These are phyloP conservation scores for Drosophila barbarae DNA, from an alignment of 2,888 invertebrate genomes.

Conservation along the genomic window DNA sequence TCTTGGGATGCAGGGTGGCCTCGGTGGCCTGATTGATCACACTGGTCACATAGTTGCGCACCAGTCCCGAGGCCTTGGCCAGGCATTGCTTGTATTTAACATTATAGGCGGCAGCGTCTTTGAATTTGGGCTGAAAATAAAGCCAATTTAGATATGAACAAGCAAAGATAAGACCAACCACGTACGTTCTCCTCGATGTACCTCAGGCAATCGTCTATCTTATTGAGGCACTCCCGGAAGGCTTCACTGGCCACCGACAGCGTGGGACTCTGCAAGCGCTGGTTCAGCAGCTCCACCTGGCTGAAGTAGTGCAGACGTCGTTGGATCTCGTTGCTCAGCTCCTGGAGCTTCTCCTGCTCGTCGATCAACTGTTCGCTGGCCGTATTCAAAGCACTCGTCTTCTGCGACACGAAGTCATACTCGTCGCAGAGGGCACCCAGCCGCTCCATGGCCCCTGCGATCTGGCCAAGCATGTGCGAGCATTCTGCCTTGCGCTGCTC, in stretches of 20 bases:
- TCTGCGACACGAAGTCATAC: slow-evolving; percentile 92
- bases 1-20: slow-evolving; percentile 82
- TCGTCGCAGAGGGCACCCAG: slow-evolving; percentile 87
- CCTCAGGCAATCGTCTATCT: slow-evolving; percentile 91
- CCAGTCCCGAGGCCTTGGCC: slow-evolving; percentile 87
- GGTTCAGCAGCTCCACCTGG: slow-evolving; percentile 89
- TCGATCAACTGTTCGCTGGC: slow-evolving; percentile 95
- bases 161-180: not conserved
- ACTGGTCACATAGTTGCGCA: slow-evolving; percentile 88
- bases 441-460: slow-evolving; percentile 86
- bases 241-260: slow-evolving; percentile 90
- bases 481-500: slow-evolving; percentile 85
- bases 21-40: slow-evolving; percentile 89
- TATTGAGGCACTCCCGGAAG: slow-evolving; percentile 89
- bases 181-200: slow-evolving; percentile 91
- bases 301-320: slow-evolving; percentile 91
- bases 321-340: slow-evolving; percentile 89
- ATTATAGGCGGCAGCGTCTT: slow-evolving; percentile 90
- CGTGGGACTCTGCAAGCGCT: slow-evolving; percentile 88
- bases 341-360: slow-evolving; percentile 91
- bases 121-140: slow-evolving; percentile 85
- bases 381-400: slow-evolving; percentile 94
- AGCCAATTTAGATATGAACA: not conserved
- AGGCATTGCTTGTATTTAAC: slow-evolving; percentile 92
- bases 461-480: slow-evolving; percentile 84